A percentile compares a stretch with the other conserved stretches of the same genome.
Conservation (phyloP, 2,888 invertebrate species). For the Pyralis farinalis region DNA sequence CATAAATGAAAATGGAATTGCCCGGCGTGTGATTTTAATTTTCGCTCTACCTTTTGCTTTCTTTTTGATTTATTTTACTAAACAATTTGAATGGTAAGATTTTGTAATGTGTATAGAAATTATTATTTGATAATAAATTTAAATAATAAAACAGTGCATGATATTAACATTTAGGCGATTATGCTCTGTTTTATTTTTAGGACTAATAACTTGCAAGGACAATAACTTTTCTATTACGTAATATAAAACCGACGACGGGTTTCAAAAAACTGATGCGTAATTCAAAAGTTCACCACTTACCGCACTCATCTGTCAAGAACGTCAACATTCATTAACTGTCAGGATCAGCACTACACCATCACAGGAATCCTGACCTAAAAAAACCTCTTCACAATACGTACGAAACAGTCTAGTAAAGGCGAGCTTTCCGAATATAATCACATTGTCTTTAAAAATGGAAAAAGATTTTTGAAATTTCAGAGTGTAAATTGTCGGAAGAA, state of each 20-base stretch:
- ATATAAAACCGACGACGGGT: not conserved
- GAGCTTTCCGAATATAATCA: constrained; percentile 11
- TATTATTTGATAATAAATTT: no score
- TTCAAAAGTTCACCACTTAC: constrained; percentile 40
- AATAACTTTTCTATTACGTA: not conserved
- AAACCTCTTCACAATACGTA: constrained; percentile 10
- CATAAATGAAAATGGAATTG: constrained; percentile 29
- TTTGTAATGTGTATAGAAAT: no score
- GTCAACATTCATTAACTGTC: constrained; percentile 44
- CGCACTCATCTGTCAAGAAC: constrained; percentile 44
- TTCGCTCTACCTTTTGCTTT: not conserved
- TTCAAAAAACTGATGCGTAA: constrained; percentile 1
- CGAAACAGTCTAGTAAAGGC: constrained; percentile 13
- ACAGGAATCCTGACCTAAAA: constrained; percentile 28
- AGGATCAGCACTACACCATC: constrained; percentile 36
- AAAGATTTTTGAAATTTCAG: constrained; percentile 1
- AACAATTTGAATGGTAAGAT: no score
- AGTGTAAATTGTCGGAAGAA: constrained; percentile 31
- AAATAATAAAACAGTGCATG: no score
- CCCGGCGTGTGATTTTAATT: constrained; percentile 14
- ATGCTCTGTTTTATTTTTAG: no score
- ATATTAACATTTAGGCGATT: no score
- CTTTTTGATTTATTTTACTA: not conserved
- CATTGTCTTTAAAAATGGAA: constrained; percentile 7
- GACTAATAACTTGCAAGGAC: no score